Evolutionary conservation across 1,140 invertebrate genomes (phyloP), one percentile per base, ranked within the genome.

Genomic region (Charaxes varanes): DNA sequence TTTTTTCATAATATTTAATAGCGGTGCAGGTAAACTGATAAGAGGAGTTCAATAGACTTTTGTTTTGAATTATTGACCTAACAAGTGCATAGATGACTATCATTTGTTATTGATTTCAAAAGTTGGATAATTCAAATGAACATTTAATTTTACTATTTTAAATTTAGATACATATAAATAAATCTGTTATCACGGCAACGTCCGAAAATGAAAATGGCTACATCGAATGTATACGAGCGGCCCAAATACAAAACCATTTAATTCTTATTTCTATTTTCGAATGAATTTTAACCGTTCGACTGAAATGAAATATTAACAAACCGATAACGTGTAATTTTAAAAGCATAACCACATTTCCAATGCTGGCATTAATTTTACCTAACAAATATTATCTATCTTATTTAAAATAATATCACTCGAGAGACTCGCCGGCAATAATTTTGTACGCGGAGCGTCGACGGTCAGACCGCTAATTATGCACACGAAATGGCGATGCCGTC

Each of bases 401-500:
- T 15, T 27, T 38, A 30, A 38, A 38, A 34, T 26, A 26, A 32
- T 27, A 13, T 24, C 18, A 27, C 22, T 31, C 30, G 11, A 21
- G 36, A 17, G 36, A 38, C 17, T 7, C 26, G 13, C 26, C 28
- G 2, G 16, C n/a, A 28, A 50, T 50, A 50, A 50, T 36, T 50
- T 40, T 40, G 27, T 23, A 43, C 18, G 38, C 32, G 32, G 17
- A 15, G 40, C 23, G 30, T 33, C 30, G 33, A 19, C 38, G 41
- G 35, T 19, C 35, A n/a, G 30, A 34, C 40, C 40, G 30, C 46
- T 50, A 43, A 27, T 42, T 50, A 37, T 38, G 0, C 18, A 17
- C 43, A 15, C 23, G 19, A 33, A 40, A 45, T 24, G 15, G 21
- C 38, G 12, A 16, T n/a, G 6, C 43, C 14, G 16, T n/a, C 17